Evolutionary conservation across 23 tunicate genomes (phyloP).

Genomic region (Botrylloides violaceus): DNA sequence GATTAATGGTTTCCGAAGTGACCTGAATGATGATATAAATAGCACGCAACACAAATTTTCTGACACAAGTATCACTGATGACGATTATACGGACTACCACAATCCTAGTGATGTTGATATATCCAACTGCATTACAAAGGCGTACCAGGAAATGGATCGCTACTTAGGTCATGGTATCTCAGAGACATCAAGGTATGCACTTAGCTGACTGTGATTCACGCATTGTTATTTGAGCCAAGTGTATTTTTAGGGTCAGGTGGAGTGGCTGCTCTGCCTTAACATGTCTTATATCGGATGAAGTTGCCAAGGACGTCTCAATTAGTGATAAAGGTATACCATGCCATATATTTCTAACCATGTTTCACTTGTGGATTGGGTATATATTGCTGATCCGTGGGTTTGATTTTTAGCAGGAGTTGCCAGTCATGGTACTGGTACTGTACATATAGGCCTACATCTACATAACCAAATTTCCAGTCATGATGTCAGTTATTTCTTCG

Average conservation of each 20-base stretch:
- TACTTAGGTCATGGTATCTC: constrained; percentile 51
- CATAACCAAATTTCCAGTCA: too few species aligned
- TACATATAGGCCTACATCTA: too few species aligned
- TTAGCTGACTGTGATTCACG: neutral
- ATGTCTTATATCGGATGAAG: constrained; percentile 46
- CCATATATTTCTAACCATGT: neutral
- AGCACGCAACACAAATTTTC: neutral
- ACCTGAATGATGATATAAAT: neutral
- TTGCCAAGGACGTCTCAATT: neutral
- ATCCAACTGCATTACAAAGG: constrained; percentile 23
- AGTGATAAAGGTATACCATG: constrained; percentile 17
- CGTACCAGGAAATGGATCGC: constrained; percentile 45
- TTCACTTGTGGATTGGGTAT: too few species aligned
- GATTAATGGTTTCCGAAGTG: neutral
- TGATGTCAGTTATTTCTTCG: too few species aligned
- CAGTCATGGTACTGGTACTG: too few species aligned
- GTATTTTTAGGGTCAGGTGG: constrained; percentile 61
- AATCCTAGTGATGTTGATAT: constrained; percentile 1
- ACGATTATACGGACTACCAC: neutral
- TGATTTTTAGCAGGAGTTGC: too few species aligned
- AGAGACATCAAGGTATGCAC: constrained; percentile 55
- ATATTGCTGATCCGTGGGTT: too few species aligned
- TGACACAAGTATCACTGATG: neutral
- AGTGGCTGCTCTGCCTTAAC: constrained; percentile 86
- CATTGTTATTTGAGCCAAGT: neutral